These are phyloP conservation scores for Seira ritae DNA, from an alignment of 2,888 invertebrate genomes.

Conservation along the genomic window DNA sequence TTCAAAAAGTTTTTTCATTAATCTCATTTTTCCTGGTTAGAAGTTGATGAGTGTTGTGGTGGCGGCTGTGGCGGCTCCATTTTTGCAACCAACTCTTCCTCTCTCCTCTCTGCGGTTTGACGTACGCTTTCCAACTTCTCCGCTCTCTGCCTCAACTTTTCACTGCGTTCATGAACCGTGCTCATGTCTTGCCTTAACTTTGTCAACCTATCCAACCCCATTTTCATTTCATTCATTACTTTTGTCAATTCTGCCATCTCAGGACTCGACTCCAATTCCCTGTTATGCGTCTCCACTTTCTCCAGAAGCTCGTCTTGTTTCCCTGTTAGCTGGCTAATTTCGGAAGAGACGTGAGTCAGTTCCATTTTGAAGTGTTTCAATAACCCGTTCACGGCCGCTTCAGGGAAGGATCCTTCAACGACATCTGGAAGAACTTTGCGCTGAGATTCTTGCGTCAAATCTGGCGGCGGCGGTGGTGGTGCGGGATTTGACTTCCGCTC, in stretches of 20 bases:
- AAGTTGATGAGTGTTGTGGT: conserved; percentile 29
- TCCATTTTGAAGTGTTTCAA: conserved; percentile 66
- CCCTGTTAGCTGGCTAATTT: conserved; percentile 62
- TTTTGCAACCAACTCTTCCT: conserved; percentile 64
- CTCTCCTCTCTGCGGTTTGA: conserved; percentile 57
- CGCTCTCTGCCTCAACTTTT: conserved; percentile 67
- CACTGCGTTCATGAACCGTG: conserved; percentile 69
- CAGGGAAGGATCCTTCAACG: conserved; percentile 56
- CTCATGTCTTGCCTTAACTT: conserved; percentile 71
- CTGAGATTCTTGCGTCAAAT: conserved; percentile 33
- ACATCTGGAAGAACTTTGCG: conserved; percentile 46
- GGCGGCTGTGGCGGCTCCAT: conserved; percentile 52
- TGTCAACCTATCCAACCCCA: conserved; percentile 68
- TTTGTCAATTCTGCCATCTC: conserved; percentile 63
- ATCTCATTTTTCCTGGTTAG: conserved; percentile 32
- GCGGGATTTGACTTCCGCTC: neutral
- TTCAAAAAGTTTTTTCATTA: neutral
- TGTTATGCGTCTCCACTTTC: conserved; percentile 66
- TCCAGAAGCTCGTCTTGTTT: conserved; percentile 63
- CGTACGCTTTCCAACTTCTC: conserved; percentile 60
- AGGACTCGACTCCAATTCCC: conserved; percentile 55
- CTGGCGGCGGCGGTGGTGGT: conserved; percentile 4
- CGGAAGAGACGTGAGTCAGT: conserved; percentile 66
- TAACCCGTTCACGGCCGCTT: conserved; percentile 57
- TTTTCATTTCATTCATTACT: conserved; percentile 70